Conservation (phyloP, 2,888 invertebrate genomes). For the Polyommatus iphigenia region DNA sequence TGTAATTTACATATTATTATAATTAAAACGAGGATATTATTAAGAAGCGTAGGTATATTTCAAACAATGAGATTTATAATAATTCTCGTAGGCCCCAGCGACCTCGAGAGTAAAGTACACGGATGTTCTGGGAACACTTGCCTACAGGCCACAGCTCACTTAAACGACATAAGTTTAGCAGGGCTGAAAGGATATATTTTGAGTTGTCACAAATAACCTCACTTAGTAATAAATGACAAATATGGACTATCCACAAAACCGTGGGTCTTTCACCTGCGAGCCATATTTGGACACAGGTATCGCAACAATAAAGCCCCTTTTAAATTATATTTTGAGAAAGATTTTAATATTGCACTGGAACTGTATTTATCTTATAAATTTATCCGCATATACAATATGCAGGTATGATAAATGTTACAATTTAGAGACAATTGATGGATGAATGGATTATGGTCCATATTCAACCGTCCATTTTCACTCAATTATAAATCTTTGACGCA, state of each 20-base stretch:
- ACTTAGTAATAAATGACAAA: constrained; percentile 9
- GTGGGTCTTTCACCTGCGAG: background rate
- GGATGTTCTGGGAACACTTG: background rate
- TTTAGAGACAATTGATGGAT: background rate
- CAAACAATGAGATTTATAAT: background rate
- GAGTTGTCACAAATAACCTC: background rate
- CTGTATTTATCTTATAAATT: background rate
- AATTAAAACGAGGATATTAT: constrained; percentile 12
- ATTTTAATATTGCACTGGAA: background rate
- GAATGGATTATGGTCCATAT: background rate
- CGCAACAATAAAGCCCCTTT: background rate
- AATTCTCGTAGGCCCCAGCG: background rate
- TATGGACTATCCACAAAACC: constrained; percentile 1
- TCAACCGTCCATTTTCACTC: background rate
- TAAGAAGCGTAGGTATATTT: background rate
- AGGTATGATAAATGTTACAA: background rate
- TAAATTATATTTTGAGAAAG: background rate
- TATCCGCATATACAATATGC: background rate
- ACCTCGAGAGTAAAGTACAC: background rate
- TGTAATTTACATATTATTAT: constrained; percentile 10
- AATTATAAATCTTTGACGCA: background rate
- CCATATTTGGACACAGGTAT: constrained; percentile 3
- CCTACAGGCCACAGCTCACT: background rate
- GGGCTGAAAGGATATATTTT: background rate
- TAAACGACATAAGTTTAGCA: background rate